These are phyloP conservation scores for Poeciliopsis prolifica DNA, from an alignment of 2,113 vertebrate species.

Conservation along the genomic window DNA sequence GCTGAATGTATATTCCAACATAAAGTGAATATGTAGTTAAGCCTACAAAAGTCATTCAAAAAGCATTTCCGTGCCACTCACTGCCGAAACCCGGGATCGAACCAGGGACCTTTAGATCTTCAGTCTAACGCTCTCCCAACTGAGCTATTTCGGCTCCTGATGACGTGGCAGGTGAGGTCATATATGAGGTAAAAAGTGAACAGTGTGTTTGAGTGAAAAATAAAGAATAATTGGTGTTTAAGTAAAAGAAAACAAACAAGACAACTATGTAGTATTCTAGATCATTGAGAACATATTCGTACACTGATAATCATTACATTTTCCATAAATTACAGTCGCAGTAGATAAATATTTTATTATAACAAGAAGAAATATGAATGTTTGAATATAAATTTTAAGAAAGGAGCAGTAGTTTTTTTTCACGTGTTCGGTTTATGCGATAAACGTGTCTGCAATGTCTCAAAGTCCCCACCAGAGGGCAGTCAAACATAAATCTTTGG, in stretches of 20 bases:
- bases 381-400: background rate
- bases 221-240: too few relatives aligned
- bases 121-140: constrained; percentile 39
- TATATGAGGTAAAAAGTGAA: too few relatives aligned
- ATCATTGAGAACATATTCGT: too few relatives aligned
- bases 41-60: background rate
- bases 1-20: too few relatives aligned
- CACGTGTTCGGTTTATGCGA: background rate
- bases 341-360: too few relatives aligned
- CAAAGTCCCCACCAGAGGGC: background rate
- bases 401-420: background rate
- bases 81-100: constrained; percentile 45
- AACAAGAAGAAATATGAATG: too few relatives aligned
- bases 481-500: background rate
- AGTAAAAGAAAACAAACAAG: too few relatives aligned
- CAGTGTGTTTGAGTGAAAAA: too few relatives aligned
- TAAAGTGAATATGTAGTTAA: background rate
- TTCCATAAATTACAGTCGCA: too few relatives aligned
- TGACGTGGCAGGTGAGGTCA: too few relatives aligned
- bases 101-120: constrained; percentile 44
- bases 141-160: background rate
- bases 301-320: too few relatives aligned
- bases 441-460: background rate
- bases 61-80: fast-evolving
- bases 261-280: too few relatives aligned